Percentiles rank a stretch among this genome's conserved stretches.
Evolutionary conservation across 2,113 vertebrate genomes (phyloP).

Genomic region (Colossoma macropomum): DNA sequence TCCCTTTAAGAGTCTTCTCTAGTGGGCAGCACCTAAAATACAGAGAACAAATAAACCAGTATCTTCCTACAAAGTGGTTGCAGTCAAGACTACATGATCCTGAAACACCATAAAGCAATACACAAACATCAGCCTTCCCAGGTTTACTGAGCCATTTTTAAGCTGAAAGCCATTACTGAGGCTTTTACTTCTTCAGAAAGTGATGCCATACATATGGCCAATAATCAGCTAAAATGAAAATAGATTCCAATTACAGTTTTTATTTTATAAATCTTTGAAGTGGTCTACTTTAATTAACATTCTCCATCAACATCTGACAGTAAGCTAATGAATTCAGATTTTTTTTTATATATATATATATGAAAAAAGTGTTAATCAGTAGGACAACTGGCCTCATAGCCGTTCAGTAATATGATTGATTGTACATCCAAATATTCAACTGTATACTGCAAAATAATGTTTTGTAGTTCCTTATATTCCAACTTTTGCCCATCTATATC

Average conservation of each 20-base stretch:
- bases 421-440: too few relatives aligned
- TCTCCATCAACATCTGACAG: too few relatives aligned
- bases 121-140: conserved; percentile 9
- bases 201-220: background rate
- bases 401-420: too few relatives aligned
- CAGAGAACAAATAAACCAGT: conserved; percentile 92
- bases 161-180: background rate
- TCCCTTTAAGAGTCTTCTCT: conserved; percentile 83
- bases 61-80: conserved; percentile 67
- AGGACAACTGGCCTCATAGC: too few relatives aligned
- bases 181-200: background rate
- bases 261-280: too few relatives aligned
- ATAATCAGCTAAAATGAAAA: background rate
- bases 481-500: background rate
- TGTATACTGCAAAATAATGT: background rate
- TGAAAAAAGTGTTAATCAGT: too few relatives aligned
- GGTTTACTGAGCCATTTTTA: background rate
- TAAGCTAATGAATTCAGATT: background rate
- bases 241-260: too few relatives aligned
- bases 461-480: background rate
- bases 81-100: conserved; percentile 24
- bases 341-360: too few relatives aligned
- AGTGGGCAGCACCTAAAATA: conserved; percentile 90
- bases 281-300: too few relatives aligned
- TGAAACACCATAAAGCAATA: conserved; percentile 2